Conservation (phyloP, 1,140 invertebrate species). For the Acromyrmex heyeri region DNA sequence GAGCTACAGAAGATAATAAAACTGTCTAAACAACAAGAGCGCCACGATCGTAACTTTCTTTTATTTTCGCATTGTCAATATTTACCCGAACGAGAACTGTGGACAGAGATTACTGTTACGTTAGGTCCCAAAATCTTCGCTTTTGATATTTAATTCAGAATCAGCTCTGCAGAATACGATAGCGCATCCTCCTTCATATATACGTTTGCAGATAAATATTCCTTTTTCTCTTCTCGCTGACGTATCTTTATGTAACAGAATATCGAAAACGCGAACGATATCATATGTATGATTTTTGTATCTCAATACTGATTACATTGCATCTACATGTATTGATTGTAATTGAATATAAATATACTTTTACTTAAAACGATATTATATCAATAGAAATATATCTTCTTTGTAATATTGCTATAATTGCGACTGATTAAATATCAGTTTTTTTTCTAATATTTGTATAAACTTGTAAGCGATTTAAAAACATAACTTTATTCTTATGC, state of each 20-base stretch:
- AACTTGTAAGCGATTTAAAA: background rate
- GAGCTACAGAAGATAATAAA: background rate
- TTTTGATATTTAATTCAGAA: background rate
- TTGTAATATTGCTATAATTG: background rate
- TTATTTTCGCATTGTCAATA: background rate
- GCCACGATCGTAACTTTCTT: background rate
- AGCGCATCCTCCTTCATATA: constrained; percentile 23
- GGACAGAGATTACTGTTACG: background rate
- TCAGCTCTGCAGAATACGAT: background rate
- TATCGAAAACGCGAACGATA: constrained; percentile 22
- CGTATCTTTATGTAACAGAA: constrained; percentile 15
- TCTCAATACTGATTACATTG: background rate
- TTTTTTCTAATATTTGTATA: background rate
- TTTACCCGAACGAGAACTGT: background rate
- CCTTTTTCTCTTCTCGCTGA: constrained; percentile 14
- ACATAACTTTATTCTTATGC: background rate
- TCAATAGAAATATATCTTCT: constrained; percentile 14
- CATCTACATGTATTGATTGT: background rate
- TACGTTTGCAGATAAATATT: constrained; percentile 31
- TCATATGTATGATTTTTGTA: background rate
- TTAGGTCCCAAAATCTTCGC: background rate
- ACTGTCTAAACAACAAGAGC: background rate
- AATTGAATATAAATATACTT: background rate
- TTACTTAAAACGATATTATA: background rate
- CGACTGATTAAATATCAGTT: background rate